Evolutionary conservation across 2,113 vertebrate species (phyloP).

Genomic region (Eidolon helvum): DNA sequence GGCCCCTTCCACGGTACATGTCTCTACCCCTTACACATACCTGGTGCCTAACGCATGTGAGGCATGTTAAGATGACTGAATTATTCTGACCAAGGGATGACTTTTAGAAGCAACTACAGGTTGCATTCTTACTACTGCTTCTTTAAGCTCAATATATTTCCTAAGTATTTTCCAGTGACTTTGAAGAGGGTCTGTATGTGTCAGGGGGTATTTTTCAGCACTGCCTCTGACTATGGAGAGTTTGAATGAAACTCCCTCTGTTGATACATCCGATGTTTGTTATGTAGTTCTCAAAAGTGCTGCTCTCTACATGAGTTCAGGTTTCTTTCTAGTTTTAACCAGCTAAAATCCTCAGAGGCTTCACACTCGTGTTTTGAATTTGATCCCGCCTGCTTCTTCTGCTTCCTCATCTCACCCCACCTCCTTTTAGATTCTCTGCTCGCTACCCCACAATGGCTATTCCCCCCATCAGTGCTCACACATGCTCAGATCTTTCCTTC

Average conservation of each 20-base stretch:
- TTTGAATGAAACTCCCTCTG: not conserved
- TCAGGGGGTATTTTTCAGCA: not conserved
- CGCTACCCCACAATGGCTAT: rapidly evolving
- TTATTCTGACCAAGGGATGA: not conserved
- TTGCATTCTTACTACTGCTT: not conserved
- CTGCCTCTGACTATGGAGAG: not conserved
- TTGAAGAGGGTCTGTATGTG: not conserved
- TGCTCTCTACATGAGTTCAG: not conserved
- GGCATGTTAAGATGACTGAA: not conserved
- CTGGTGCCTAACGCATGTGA: not conserved
- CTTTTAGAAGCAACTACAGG: not conserved
- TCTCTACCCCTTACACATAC: not conserved
- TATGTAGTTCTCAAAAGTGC: not conserved
- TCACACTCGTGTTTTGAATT: not conserved
- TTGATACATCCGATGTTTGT: not conserved
- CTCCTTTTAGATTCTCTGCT: not conserved
- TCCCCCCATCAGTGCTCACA: not conserved
- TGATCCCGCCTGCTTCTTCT: not conserved
- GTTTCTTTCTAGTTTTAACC: not conserved
- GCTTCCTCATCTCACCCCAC: rapidly evolving
- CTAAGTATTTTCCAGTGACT: not conserved
- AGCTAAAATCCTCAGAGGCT: not conserved
- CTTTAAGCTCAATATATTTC: not conserved
- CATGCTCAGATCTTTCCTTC: not conserved
- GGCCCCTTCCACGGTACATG: not conserved